A percentile compares a stretch with the other conserved stretches of the same genome.
Evolutionary conservation across 2,888 invertebrate genomes (phyloP).

Genomic region (Pristionchus mayeri): DNA sequence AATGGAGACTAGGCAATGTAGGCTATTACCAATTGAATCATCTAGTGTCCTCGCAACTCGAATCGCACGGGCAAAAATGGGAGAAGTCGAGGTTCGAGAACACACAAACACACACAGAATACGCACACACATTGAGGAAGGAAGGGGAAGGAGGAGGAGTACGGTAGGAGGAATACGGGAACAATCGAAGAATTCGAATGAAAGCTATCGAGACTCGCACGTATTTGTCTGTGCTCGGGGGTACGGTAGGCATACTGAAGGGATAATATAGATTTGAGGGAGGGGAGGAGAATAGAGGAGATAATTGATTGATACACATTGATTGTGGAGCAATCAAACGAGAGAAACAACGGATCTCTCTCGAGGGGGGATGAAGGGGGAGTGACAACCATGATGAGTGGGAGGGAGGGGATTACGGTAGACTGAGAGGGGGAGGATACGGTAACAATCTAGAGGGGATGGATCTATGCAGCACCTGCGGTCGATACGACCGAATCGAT

Average conservation of each 20-base stretch:
- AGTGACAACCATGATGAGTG: slow-evolving; percentile 7
- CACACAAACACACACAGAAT: not conserved
- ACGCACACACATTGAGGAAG: not conserved
- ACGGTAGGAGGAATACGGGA: not conserved
- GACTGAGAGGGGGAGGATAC: slow-evolving; percentile 2
- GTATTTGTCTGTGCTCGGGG: too few species aligned
- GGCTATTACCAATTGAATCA: slow-evolving; percentile 36
- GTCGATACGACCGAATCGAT: too few species aligned
- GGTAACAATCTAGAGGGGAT: slow-evolving; percentile 27
- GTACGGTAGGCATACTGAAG: not conserved
- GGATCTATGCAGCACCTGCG: slow-evolving; percentile 1
- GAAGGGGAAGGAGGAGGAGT: not conserved
- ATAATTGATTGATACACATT: too few species aligned
- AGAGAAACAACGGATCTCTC: not conserved
- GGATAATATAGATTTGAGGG: too few species aligned
- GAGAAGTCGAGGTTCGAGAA: too few species aligned
- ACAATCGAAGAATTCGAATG: not conserved
- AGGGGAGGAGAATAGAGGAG: not conserved
- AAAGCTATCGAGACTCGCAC: not conserved
- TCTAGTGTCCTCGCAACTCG: slow-evolving; percentile 18
- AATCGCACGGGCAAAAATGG: not conserved
- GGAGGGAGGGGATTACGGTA: slow-evolving; percentile 4
- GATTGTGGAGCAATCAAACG: slow-evolving; percentile 6
- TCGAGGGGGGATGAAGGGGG: not conserved
- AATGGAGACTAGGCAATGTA: slow-evolving; percentile 34